phyloP scores from a whole-genome alignment of 2,113 vertebrate species.

The Microcebus lehilahytsara region DNA sequence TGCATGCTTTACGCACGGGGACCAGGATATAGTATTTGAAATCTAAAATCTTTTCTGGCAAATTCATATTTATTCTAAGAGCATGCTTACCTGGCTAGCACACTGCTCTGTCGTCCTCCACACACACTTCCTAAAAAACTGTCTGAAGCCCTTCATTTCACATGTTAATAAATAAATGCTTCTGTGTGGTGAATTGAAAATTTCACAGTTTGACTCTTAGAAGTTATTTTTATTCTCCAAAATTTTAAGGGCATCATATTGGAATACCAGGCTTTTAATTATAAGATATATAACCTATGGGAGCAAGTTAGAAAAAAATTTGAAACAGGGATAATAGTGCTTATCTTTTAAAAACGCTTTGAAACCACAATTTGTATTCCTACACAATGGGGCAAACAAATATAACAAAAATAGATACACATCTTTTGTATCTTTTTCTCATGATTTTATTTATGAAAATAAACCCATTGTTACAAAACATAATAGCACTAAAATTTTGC shows the following conservation, averaged over 20 bases:
- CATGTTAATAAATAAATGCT: neutral
- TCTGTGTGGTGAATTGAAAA: neutral
- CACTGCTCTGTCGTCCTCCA: too few relatives aligned
- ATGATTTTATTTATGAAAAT: slow-evolving; percentile 42
- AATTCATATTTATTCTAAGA: neutral
- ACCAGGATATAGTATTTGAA: neutral
- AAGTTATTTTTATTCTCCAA: neutral
- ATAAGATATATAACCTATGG: rapidly evolving
- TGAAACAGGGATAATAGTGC: neutral
- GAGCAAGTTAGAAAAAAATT: neutral
- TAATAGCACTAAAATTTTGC: neutral
- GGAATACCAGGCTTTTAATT: neutral
- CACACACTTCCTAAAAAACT: neutral
- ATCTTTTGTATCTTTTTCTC: neutral
- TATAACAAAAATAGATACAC: neutral
- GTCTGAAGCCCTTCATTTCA: neutral
- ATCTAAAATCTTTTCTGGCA: neutral
- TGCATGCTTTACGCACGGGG: neutral
- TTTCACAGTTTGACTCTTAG: neutral
- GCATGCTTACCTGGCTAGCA: rapidly evolving
- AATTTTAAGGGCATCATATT: neutral
- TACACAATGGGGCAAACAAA: neutral
- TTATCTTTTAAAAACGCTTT: neutral
- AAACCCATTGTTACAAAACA: neutral
- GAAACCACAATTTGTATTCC: neutral